Evolutionary conservation across 2,113 vertebrate species (phyloP).

Genomic region (Gopherus flavomarginatus): DNA sequence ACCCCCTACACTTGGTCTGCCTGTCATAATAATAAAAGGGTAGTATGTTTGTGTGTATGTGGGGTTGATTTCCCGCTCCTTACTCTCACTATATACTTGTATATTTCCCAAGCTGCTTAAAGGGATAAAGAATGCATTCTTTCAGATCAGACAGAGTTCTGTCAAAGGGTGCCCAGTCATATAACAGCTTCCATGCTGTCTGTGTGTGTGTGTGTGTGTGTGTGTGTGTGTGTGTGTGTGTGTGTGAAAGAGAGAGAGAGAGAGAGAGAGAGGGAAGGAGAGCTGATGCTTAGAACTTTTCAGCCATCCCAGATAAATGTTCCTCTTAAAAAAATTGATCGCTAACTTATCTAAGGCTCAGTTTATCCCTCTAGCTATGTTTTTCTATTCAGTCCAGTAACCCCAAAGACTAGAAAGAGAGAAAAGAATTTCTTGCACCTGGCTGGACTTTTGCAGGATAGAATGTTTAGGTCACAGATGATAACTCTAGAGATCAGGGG

Average conservation of each 20-base stretch:
- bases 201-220: no score
- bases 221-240: neutral
- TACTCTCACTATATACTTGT: neutral
- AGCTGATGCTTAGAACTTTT: slow-evolving; percentile 19
- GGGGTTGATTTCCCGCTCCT: neutral
- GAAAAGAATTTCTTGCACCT: neutral
- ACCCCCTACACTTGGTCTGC: neutral
- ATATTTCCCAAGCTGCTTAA: neutral
- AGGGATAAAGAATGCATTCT: slow-evolving; percentile 12
- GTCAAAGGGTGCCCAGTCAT: neutral
- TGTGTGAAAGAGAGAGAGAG: neutral
- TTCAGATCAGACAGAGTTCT: slow-evolving; percentile 9
- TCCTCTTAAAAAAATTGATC: neutral
- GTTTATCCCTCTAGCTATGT: slow-evolving; percentile 29
- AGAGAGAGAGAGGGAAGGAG: slow-evolving; percentile 6
- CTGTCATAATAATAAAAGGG: neutral
- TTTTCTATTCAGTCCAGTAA: slow-evolving; percentile 21
- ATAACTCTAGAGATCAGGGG: slow-evolving; percentile 33
- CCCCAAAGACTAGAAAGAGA: neutral
- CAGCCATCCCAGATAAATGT: slow-evolving; percentile 6
- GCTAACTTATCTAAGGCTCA: slow-evolving; percentile 11
- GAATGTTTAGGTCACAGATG: slow-evolving; percentile 6
- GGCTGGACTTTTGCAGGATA: neutral
- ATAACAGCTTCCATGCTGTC: neutral
- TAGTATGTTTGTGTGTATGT: neutral